Conservation (phyloP, 2,888 invertebrate species). For the Trichogramma dendrolimi region DNA sequence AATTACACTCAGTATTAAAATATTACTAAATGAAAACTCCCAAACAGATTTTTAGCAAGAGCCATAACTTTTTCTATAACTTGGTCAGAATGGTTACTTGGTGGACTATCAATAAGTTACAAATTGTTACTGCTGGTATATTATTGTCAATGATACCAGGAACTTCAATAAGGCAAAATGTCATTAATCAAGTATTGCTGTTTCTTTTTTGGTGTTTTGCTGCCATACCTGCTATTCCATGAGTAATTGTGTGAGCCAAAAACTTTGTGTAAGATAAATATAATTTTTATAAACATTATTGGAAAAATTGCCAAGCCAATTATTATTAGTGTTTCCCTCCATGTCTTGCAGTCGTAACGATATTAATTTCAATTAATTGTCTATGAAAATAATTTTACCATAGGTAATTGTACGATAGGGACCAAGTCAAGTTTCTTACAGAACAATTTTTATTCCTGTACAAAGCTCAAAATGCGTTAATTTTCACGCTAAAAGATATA, state of each 20-base stretch:
- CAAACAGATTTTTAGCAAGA: slow-evolving; percentile 54
- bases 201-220: slow-evolving; percentile 66
- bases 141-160: slow-evolving; percentile 62
- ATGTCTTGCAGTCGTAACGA: slow-evolving; percentile 33
- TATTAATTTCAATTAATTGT: slow-evolving; percentile 36
- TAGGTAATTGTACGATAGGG: too few species aligned
- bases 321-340: slow-evolving; percentile 47
- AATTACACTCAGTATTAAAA: too few species aligned
- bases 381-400: too few species aligned
- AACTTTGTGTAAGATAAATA: slow-evolving; percentile 70
- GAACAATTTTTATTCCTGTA: too few species aligned
- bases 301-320: too few species aligned
- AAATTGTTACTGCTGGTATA: slow-evolving; percentile 63
- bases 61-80: slow-evolving; percentile 52
- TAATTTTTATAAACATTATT: too few species aligned
- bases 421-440: too few species aligned
- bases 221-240: slow-evolving; percentile 67
- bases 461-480: too few species aligned
- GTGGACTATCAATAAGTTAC: slow-evolving; percentile 64
- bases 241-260: slow-evolving; percentile 74
- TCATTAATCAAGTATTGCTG: slow-evolving; percentile 72
- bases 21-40: too few species aligned
- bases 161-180: slow-evolving; percentile 50
- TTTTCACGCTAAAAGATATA: too few species aligned
- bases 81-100: slow-evolving; percentile 63